These are phyloP conservation scores for Anguilla obscura DNA, from an alignment of 2,797 vertebrate species.

Conservation along the genomic window DNA sequence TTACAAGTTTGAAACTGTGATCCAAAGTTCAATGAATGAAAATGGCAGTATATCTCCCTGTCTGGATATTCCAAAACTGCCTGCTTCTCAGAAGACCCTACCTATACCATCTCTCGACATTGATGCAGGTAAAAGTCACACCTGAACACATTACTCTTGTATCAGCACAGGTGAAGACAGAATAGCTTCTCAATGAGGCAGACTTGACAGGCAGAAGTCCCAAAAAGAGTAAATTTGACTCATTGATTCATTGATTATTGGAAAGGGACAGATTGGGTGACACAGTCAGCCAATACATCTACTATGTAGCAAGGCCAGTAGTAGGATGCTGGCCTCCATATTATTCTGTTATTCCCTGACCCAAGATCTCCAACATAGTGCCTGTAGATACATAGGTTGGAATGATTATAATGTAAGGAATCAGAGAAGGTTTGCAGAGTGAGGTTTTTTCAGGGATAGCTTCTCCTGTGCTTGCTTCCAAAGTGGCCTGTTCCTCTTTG, in stretches of 20 bases:
- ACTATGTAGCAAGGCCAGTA: not conserved
- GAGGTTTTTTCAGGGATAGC: not conserved
- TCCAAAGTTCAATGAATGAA: constrained; percentile 58
- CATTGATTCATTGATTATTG: not conserved
- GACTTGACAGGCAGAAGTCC: not conserved
- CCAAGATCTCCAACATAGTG: not conserved
- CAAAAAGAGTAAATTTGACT: not conserved
- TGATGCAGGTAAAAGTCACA: constrained; percentile 32
- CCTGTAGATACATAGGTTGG: not conserved
- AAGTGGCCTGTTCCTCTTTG: not conserved
- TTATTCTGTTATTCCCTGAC: not conserved
- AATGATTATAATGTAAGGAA: not conserved
- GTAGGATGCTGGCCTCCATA: not conserved
- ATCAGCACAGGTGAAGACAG: not conserved
- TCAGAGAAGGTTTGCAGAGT: not conserved
- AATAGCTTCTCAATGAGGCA: not conserved
- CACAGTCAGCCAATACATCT: not conserved
- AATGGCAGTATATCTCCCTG: constrained; percentile 62
- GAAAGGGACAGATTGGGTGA: not conserved
- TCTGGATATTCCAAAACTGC: constrained; percentile 44
- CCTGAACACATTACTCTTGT: not conserved
- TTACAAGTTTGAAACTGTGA: constrained; percentile 66
- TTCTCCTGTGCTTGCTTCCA: not conserved
- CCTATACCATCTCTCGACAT: constrained; percentile 39
- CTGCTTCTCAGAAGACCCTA: constrained; percentile 27